Conservation (phyloP, 1,140 invertebrate species). For the Dendrolimus kikuchii region DNA sequence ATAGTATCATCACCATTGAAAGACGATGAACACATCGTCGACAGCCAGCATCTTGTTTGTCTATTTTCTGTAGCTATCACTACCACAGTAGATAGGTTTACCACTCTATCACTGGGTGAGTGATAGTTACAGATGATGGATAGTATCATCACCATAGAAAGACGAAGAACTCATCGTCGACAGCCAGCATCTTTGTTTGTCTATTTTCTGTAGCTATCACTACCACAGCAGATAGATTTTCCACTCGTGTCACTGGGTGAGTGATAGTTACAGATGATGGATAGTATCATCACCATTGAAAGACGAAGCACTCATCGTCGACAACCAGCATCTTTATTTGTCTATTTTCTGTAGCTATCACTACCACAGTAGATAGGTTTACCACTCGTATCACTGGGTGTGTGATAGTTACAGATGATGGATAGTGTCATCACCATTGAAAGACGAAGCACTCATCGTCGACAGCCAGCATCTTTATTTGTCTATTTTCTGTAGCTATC, state of each 20-base stretch:
- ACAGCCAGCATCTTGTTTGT: not conserved
- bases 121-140: slow-evolving; percentile 12
- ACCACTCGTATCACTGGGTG: slow-evolving; percentile 7
- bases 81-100: slow-evolving; percentile 25
- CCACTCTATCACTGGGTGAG: slow-evolving; percentile 22
- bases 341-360: slow-evolving; percentile 12
- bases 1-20: not conserved
- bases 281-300: too few species aligned
- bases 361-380: slow-evolving; percentile 20
- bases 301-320: too few species aligned
- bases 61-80: slow-evolving; percentile 10
- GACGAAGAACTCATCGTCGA: not conserved
- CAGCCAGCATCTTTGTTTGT: too few species aligned
- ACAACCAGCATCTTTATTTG: too few species aligned
- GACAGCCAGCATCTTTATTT: not conserved
- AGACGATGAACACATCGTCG: too few species aligned
- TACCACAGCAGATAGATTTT: too few species aligned
- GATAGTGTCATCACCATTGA: not conserved
- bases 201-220: too few species aligned
- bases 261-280: too few species aligned
- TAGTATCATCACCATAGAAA: too few species aligned
- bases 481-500: slow-evolving; percentile 4
- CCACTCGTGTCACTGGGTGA: too few species aligned
- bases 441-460: too few species aligned
- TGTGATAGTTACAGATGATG: slow-evolving; percentile 12